These are phyloP conservation scores for Oophaga pumilio DNA, from an alignment of 2,113 vertebrate species.

Conservation along the genomic window DNA sequence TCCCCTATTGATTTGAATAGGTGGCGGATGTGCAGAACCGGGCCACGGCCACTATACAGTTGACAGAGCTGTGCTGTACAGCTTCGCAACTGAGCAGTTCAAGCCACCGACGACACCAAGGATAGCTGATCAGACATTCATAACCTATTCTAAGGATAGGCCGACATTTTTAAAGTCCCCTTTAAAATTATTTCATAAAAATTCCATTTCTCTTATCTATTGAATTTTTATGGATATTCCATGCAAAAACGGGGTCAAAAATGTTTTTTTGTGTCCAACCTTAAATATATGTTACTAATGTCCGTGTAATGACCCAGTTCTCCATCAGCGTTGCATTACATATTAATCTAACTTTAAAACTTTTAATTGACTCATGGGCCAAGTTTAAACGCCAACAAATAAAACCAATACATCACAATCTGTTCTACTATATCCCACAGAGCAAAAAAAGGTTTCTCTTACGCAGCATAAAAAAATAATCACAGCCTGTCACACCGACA, in stretches of 20 bases:
- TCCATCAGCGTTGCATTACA: not conserved
- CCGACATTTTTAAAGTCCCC: no score
- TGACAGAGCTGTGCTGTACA: no score
- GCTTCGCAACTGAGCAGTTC: no score
- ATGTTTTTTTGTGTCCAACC: not conserved
- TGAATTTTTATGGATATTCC: not conserved
- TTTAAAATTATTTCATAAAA: not conserved
- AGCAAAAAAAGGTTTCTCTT: constrained; percentile 26
- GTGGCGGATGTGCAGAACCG: no score
- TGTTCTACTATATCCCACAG: constrained; percentile 30
- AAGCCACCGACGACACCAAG: no score
- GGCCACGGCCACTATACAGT: no score
- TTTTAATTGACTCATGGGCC: constrained; percentile 35
- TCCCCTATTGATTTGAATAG: no score
- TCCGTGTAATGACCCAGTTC: not conserved
- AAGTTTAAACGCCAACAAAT: constrained; percentile 20
- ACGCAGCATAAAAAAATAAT: constrained; percentile 47
- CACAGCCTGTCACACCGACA: not conserved
- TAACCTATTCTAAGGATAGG: no score
- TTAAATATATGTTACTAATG: not conserved
- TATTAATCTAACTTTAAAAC: constrained; percentile 26
- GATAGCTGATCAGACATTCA: no score
- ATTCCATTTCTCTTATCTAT: not conserved
- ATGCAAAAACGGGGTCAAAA: not conserved
- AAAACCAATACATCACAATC: constrained; percentile 44